Percentiles rank a stretch among this genome's conserved stretches.
Conservation (phyloP, 2,888 invertebrate species). For the Ochlodes sylvanus region DNA sequence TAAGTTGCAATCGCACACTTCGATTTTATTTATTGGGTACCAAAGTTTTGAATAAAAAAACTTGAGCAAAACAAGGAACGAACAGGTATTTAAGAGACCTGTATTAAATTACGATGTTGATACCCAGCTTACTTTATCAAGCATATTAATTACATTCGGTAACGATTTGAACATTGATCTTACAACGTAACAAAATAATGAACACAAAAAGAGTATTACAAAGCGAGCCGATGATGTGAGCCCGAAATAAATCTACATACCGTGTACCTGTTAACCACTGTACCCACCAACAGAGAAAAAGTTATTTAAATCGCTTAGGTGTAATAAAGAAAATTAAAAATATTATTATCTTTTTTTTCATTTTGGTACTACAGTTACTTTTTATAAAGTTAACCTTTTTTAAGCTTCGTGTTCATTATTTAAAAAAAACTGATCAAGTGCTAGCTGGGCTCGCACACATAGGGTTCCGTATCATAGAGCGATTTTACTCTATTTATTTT, state of each 20-base stretch:
- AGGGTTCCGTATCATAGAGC: no score
- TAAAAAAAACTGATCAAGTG: no score
- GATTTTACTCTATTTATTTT: no score
- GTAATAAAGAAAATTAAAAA: no score
- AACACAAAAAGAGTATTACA: conserved; percentile 40
- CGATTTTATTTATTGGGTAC: no score
- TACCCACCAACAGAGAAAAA: not conserved
- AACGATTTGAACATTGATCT: conserved; percentile 39
- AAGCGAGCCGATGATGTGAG: conserved; percentile 51
- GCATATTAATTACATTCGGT: conserved; percentile 38
- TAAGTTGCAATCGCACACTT: no score
- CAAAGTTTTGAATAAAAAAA: not conserved
- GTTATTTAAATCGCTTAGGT: not conserved
- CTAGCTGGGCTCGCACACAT: no score
- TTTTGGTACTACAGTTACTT: no score
- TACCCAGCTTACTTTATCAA: conserved; percentile 37
- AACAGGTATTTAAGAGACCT: conserved; percentile 23
- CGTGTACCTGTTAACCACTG: conserved; percentile 2
- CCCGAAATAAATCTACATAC: conserved; percentile 39
- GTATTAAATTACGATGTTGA: conserved; percentile 39
- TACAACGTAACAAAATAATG: conserved; percentile 39
- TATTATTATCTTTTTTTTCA: no score
- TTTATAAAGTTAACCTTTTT: no score
- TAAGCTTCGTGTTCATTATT: no score
- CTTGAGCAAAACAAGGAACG: conserved; percentile 4